These are phyloP conservation scores for Dynastes grantii DNA, from an alignment of 2,888 invertebrate species.

Conservation along the genomic window DNA sequence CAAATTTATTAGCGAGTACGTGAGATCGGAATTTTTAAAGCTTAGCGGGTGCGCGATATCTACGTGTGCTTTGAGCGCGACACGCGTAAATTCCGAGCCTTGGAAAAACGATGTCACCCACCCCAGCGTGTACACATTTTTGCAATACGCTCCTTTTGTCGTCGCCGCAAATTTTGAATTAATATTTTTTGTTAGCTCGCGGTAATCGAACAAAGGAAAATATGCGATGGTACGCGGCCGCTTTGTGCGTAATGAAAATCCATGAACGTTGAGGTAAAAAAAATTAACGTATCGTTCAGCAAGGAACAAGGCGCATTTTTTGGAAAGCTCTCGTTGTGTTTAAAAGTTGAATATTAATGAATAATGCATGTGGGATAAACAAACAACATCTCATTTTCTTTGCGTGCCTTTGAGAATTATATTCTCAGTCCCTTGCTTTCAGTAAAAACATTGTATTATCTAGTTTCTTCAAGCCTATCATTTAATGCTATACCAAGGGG, in stretches of 20 bases:
- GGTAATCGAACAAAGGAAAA: conserved; percentile 14
- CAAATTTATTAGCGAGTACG: conserved; percentile 35
- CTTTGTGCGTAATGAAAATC: conserved; percentile 8
- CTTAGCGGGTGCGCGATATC: neutral
- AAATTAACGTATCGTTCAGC: neutral
- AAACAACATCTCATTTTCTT: neutral
- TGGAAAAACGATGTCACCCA: neutral
- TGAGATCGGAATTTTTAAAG: conserved; percentile 37
- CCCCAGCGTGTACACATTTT: conserved; percentile 29
- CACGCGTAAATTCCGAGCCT: conserved; percentile 5
- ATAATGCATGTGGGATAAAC: neutral
- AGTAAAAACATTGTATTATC: too few species aligned
- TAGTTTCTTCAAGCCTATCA: too few species aligned
- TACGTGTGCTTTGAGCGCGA: conserved; percentile 1
- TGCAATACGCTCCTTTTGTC: conserved; percentile 20
- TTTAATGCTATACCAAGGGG: too few species aligned
- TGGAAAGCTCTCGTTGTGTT: neutral
- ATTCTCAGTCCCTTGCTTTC: too few species aligned
- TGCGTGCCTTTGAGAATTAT: too few species aligned
- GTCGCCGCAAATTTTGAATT: conserved; percentile 6
- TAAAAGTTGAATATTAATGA: neutral
- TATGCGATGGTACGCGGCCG: neutral
- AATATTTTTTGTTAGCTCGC: conserved; percentile 9
- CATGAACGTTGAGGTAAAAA: neutral
- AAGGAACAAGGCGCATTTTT: neutral